A percentile compares a stretch with the other conserved stretches of the same genome.
Conservation (phyloP, 2,888 invertebrate species). For the Meta bourneti region DNA sequence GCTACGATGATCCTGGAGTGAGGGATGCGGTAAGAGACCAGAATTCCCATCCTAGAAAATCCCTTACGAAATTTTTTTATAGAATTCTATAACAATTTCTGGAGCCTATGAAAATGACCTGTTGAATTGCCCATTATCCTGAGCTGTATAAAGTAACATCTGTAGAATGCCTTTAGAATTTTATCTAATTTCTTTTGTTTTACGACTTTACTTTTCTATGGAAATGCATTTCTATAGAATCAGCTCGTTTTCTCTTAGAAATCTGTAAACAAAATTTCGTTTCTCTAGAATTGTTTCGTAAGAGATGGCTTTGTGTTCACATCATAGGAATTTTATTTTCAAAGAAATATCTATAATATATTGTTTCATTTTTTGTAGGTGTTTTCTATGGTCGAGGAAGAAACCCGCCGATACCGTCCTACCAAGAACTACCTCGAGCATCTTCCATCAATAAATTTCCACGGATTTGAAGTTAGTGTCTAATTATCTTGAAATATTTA, state of each 20-base stretch:
- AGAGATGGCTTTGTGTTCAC: neutral
- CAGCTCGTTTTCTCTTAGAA: no score
- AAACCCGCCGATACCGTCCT: conserved; percentile 96
- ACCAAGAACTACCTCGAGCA: conserved; percentile 98
- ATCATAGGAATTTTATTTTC: neutral
- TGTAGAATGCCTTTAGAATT: no score
- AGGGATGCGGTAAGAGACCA: conserved; percentile 90
- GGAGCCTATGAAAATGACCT: no score
- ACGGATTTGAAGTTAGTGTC: conserved; percentile 87
- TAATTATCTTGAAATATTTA: no score
- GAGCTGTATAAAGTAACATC: no score
- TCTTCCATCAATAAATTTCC: conserved; percentile 88
- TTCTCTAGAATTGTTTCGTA: no score
- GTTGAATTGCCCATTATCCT: no score
- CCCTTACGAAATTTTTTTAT: conserved; percentile 69
- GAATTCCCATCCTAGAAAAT: neutral
- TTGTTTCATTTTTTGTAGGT: conserved; percentile 84
- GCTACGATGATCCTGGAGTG: conserved; percentile 98
- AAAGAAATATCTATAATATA: neutral
- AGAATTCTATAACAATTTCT: neutral
- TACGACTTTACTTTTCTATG: no score
- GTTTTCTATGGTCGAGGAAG: conserved; percentile 97
- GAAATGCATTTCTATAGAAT: no score
- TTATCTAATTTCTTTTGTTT: no score
- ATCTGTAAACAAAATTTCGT: no score